phyloP scores from a whole-genome alignment of 2,113 vertebrate genomes.

The Craseonycteris thonglongyai region DNA sequence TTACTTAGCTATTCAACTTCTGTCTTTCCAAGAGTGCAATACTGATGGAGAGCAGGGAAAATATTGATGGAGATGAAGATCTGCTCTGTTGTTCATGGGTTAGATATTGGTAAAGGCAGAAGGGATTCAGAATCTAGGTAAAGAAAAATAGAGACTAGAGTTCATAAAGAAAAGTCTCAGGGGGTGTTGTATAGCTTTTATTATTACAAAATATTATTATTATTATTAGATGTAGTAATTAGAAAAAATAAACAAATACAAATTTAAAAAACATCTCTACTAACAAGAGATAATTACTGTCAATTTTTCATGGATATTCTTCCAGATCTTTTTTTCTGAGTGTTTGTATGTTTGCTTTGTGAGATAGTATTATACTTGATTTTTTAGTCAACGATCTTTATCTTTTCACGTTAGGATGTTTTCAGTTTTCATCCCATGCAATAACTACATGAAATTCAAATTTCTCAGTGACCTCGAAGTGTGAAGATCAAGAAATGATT shows the following conservation, averaged over 20 bases:
- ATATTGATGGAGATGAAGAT: not conserved
- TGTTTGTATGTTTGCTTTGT: not conserved
- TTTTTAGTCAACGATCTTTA: not conserved
- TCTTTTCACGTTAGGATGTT: not conserved
- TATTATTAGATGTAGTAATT: not conserved
- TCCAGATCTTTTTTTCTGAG: not conserved
- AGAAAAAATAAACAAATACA: constrained; percentile 23
- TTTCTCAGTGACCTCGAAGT: not conserved
- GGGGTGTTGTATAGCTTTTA: not conserved
- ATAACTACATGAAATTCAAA: not conserved
- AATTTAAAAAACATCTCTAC: not conserved
- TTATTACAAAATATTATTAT: constrained; percentile 43
- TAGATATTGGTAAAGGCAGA: not conserved
- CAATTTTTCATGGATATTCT: not conserved
- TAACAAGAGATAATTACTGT: not conserved
- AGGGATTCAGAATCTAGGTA: not conserved
- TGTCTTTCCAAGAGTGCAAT: constrained; percentile 9
- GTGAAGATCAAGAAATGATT: not conserved
- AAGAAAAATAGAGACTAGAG: not conserved
- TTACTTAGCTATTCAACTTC: not conserved
- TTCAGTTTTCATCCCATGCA: not conserved
- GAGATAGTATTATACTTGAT: not conserved
- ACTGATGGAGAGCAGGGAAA: not conserved
- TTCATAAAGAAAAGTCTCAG: not conserved
- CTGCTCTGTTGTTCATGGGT: not conserved